These are phyloP conservation scores for Ceratoteleas bidentatus DNA, from an alignment of 1,140 invertebrate species.

Conservation along the genomic window DNA sequence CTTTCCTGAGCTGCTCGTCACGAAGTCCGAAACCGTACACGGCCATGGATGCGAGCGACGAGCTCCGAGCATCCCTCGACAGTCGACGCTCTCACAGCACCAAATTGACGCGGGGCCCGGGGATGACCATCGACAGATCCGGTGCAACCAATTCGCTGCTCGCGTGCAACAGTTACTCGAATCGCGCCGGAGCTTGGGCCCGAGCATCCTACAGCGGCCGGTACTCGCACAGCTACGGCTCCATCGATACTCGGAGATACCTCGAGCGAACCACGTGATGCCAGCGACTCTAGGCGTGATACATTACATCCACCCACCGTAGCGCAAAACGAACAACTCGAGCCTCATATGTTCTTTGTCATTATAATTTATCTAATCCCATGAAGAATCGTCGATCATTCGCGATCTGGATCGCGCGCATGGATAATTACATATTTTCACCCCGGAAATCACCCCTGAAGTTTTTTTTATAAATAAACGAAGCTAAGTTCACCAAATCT, in stretches of 20 bases:
- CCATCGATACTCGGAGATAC: slow-evolving; percentile 79
- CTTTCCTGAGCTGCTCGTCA: slow-evolving; percentile 76
- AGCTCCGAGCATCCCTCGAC: slow-evolving; percentile 72
- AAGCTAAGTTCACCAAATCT: no score
- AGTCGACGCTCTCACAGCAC: slow-evolving; percentile 69
- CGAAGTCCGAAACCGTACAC: slow-evolving; percentile 76
- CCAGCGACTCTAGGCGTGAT: slow-evolving; percentile 23
- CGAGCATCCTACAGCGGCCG: slow-evolving; percentile 78
- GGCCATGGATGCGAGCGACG: slow-evolving; percentile 70
- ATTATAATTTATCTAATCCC: slow-evolving; percentile 30
- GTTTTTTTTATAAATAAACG: neutral
- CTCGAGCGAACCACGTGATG: slow-evolving; percentile 77
- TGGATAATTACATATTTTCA: slow-evolving; percentile 18
- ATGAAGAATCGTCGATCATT: slow-evolving; percentile 23
- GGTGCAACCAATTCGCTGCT: slow-evolving; percentile 83
- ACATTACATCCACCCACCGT: slow-evolving; percentile 45
- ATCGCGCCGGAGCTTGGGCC: slow-evolving; percentile 85
- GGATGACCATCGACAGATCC: slow-evolving; percentile 67
- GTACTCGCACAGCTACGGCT: slow-evolving; percentile 83
- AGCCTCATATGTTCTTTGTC: slow-evolving; percentile 24
- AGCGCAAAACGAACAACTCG: slow-evolving; percentile 34
- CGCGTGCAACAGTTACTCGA: slow-evolving; percentile 89
- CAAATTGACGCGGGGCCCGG: slow-evolving; percentile 58
- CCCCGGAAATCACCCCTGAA: neutral
- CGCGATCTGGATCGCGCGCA: neutral